phyloP scores from a whole-genome alignment of 2,888 invertebrate genomes.

The Sinelater perroti region DNA sequence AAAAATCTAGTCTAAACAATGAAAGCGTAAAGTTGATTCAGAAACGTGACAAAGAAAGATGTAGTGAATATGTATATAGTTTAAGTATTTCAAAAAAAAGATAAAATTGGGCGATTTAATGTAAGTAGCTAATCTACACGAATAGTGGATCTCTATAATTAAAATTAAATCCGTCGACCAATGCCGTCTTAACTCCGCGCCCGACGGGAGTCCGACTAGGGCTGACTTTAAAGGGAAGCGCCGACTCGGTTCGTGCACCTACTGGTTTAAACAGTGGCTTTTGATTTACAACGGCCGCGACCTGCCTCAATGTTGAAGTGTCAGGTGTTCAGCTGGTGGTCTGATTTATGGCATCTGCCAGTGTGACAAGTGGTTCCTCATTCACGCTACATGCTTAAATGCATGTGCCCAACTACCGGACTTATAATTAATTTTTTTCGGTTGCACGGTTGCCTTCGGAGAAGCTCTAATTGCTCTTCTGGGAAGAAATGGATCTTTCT shows the following conservation, averaged over 20 bases:
- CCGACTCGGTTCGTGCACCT: background rate
- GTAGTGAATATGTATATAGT: too few relatives aligned
- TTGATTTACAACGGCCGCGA: constrained; percentile 44
- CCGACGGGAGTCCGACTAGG: constrained; percentile 4
- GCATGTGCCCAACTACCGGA: constrained; percentile 27
- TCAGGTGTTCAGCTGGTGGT: constrained; percentile 45
- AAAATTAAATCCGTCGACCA: too few relatives aligned
- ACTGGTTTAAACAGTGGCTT: too few relatives aligned
- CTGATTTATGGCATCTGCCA: constrained; percentile 44
- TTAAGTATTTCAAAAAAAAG: too few relatives aligned
- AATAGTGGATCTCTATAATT: too few relatives aligned
- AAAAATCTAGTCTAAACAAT: too few relatives aligned
- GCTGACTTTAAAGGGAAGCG: too few relatives aligned
- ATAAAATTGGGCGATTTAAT: too few relatives aligned
- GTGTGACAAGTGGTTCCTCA: constrained; percentile 45
- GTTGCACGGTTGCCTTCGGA: constrained; percentile 21
- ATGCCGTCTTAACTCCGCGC: too few relatives aligned
- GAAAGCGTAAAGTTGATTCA: too few relatives aligned
- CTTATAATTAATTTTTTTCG: constrained; percentile 36
- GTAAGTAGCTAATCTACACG: too few relatives aligned
- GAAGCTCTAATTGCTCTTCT: constrained; percentile 23
- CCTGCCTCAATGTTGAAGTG: constrained; percentile 47
- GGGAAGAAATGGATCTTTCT: constrained; percentile 2
- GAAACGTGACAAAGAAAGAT: too few relatives aligned
- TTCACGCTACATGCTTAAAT: constrained; percentile 34